These are phyloP conservation scores for Eubasilissa splendida DNA, from an alignment of 2,888 invertebrate species.

Conservation along the genomic window DNA sequence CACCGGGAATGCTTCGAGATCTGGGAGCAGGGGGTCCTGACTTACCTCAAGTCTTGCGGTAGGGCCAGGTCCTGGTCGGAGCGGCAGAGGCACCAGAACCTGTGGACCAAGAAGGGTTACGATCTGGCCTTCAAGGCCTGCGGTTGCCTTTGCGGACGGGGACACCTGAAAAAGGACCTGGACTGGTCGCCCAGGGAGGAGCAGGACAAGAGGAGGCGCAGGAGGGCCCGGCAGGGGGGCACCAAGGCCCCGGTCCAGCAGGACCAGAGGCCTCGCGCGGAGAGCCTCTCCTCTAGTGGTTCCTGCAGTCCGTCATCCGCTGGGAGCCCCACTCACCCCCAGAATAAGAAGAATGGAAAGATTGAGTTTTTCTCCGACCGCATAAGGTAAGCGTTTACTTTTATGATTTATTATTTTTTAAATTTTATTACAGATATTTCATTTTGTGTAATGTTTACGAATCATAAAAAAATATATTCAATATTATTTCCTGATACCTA, in stretches of 20 bases:
- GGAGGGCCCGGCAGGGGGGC: constrained; percentile 61
- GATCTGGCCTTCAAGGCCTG: constrained; percentile 96
- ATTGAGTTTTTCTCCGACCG: constrained; percentile 85
- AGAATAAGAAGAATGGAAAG: constrained; percentile 82
- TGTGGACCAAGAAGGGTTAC: constrained; percentile 98
- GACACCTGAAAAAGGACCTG: constrained; percentile 94
- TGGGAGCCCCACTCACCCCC: constrained; percentile 80
- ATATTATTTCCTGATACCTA: too few species aligned
- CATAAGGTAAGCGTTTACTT: constrained; percentile 79
- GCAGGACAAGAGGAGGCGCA: constrained; percentile 69
- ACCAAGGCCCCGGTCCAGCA: constrained; percentile 1
- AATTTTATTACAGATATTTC: too few species aligned
- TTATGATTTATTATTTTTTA: background rate
- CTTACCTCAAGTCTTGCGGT: constrained; percentile 91
- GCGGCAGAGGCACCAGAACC: constrained; percentile 92
- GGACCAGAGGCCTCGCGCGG: constrained; percentile 78
- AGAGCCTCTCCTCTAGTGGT: constrained; percentile 84
- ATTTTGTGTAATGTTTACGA: too few species aligned
- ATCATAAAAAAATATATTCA: too few species aligned
- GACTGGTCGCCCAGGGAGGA: constrained; percentile 83
- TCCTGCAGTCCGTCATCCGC: constrained; percentile 88
- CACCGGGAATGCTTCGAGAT: constrained; percentile 96
- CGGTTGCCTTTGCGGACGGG: constrained; percentile 93
- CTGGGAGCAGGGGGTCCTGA: constrained; percentile 93
- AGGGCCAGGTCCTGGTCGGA: constrained; percentile 96